Percentiles rank a stretch among this genome's conserved stretches.
These are phyloP conservation scores for Tyto alba DNA, from an alignment of 2,113 vertebrate genomes.

Conservation along the genomic window DNA sequence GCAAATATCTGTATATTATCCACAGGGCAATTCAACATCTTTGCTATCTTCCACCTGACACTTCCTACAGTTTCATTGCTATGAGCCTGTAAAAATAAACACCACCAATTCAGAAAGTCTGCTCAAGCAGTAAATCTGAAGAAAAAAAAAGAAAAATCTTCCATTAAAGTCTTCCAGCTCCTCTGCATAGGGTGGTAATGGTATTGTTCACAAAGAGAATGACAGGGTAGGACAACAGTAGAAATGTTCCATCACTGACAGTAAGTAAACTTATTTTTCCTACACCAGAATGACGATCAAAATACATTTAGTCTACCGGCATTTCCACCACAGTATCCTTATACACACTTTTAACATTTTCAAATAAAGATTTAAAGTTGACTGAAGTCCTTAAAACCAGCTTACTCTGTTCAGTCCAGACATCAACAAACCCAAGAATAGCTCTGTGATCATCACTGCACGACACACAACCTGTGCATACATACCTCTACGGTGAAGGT, in stretches of 20 bases:
- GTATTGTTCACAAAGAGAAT: neutral
- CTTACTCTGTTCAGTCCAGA: neutral
- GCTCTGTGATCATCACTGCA: fast-evolving
- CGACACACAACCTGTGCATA: neutral
- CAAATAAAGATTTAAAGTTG: neutral
- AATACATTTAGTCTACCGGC: neutral
- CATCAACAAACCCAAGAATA: neutral
- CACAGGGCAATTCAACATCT: slow-evolving; percentile 92
- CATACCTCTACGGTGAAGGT: slow-evolving; percentile 93
- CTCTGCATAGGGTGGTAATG: neutral
- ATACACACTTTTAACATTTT: neutral
- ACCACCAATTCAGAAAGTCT: neutral
- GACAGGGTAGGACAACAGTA: neutral
- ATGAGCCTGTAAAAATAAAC: slow-evolving; percentile 84
- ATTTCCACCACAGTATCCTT: neutral
- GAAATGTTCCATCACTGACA: neutral
- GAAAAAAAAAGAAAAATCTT: neutral
- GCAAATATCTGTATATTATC: slow-evolving; percentile 99
- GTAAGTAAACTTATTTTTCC: neutral
- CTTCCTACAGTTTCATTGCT: slow-evolving; percentile 97
- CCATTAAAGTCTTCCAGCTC: neutral
- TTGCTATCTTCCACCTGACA: slow-evolving; percentile 96
- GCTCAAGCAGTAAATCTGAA: neutral
- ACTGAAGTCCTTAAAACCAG: neutral
- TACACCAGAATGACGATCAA: neutral